Evolutionary conservation across 1,140 invertebrate genomes (phyloP).

Genomic region (Druon quercuslanigerum): DNA sequence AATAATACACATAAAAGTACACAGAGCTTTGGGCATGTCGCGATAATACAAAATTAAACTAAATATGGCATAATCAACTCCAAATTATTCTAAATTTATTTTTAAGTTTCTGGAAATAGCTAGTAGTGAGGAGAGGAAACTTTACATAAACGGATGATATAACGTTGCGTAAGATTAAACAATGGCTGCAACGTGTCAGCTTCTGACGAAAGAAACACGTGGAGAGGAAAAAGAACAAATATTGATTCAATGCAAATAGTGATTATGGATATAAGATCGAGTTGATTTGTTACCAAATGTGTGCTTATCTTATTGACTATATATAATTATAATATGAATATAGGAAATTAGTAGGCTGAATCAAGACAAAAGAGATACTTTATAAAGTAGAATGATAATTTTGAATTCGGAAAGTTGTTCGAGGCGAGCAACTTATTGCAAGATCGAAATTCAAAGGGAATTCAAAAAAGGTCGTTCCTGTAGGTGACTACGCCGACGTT

Average conservation of each 20-base stretch:
- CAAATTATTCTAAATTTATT: no score
- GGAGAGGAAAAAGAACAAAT: neutral
- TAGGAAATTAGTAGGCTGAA: neutral
- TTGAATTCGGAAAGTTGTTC: neutral
- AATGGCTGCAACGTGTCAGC: constrained; percentile 7
- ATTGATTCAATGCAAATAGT: constrained; percentile 11
- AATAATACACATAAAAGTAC: no score
- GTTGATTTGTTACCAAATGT: neutral
- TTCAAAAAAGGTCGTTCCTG: constrained; percentile 36
- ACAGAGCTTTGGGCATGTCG: no score
- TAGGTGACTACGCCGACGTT: constrained; percentile 43
- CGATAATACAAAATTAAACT: no score
- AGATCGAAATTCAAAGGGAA: constrained; percentile 1
- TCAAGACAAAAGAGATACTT: neutral
- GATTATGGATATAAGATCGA: constrained; percentile 6
- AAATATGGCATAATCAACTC: no score
- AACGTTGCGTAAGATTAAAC: constrained; percentile 3
- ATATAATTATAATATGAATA: neutral
- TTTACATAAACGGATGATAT: neutral
- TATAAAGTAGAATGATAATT: neutral
- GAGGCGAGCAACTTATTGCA: neutral
- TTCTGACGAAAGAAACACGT: constrained; percentile 16
- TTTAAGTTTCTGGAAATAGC: no score
- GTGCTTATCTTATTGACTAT: neutral
- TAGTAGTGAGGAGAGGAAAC: neutral